Percentiles rank a stretch among this genome's conserved stretches.
Evolutionary conservation across 2,113 vertebrate genomes (phyloP).

Genomic region (Brachirus orientalis): DNA sequence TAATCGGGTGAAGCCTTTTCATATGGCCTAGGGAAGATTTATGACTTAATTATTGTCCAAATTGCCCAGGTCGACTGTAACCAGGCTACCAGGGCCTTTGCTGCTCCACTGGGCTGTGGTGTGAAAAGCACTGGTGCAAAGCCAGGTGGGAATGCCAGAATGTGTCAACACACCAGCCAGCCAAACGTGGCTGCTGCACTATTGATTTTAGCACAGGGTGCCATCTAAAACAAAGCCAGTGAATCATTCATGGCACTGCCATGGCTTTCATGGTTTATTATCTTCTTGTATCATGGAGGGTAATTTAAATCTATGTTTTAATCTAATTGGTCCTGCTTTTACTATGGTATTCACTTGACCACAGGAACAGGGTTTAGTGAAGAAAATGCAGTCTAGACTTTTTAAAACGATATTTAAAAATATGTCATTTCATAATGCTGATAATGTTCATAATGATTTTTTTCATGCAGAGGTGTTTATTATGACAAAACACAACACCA

Average conservation of each 20-base stretch:
- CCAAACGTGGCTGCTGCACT: slow-evolving; percentile 39
- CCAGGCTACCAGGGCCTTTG: slow-evolving; percentile 50
- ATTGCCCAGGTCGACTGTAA: slow-evolving; percentile 68
- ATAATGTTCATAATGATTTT: too few relatives aligned
- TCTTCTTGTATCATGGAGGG: background rate
- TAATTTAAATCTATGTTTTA: background rate
- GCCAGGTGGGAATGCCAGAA: slow-evolving; percentile 57
- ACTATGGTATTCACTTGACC: too few relatives aligned
- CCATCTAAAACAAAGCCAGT: background rate
- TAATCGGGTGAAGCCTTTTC: slow-evolving; percentile 65
- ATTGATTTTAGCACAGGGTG: slow-evolving; percentile 39
- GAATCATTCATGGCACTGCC: background rate
- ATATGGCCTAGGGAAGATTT: slow-evolving; percentile 74
- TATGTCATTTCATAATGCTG: too few relatives aligned
- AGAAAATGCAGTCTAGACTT: too few relatives aligned
- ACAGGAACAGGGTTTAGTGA: too few relatives aligned
- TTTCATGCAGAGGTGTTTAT: too few relatives aligned
- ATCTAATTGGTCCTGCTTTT: too few relatives aligned
- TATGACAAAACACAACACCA: too few relatives aligned
- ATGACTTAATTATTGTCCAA: slow-evolving; percentile 82
- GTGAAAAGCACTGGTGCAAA: slow-evolving; percentile 60
- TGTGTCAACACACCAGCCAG: slow-evolving; percentile 27
- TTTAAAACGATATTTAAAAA: too few relatives aligned
- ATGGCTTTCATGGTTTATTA: slow-evolving; percentile 1
- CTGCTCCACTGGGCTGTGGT: slow-evolving; percentile 57